Evolutionary conservation across 2,888 invertebrate species (phyloP).

Genomic region (Euproctis similis): DNA sequence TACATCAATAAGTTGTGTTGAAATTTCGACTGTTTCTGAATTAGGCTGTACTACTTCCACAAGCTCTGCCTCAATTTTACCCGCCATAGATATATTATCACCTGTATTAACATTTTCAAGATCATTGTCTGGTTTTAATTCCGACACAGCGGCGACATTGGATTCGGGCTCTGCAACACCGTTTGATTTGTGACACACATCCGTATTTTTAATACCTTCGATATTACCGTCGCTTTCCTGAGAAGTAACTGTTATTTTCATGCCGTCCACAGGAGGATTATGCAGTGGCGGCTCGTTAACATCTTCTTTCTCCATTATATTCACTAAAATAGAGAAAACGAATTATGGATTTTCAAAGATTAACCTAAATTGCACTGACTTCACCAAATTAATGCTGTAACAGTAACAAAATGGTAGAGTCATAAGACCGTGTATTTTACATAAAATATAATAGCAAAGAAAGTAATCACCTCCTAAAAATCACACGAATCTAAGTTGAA

Average conservation of each 20-base stretch:
- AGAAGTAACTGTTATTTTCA: constrained; percentile 31
- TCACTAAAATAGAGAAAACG: constrained; percentile 16
- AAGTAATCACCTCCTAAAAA: constrained; percentile 18
- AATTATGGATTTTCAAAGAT: constrained; percentile 13
- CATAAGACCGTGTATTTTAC: constrained; percentile 1
- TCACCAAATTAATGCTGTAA: constrained; percentile 8
- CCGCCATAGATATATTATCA: background rate
- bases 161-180: constrained; percentile 42
- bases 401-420: background rate
- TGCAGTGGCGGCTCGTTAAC: constrained; percentile 33
- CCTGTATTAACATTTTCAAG: constrained; percentile 1
- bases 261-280: constrained; percentile 28
- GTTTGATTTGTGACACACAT: constrained; percentile 55
- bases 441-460: constrained; percentile 3
- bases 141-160: constrained; percentile 13
- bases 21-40: constrained; percentile 8
- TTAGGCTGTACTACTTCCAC: constrained; percentile 8
- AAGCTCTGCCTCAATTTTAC: constrained; percentile 4
- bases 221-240: constrained; percentile 25
- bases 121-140: constrained; percentile 13
- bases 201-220: constrained; percentile 29
- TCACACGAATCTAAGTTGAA: constrained; percentile 17
- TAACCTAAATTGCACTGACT: constrained; percentile 24
- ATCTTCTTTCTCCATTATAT: constrained; percentile 27
- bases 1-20: constrained; percentile 4